Percentiles rank a stretch among this genome's conserved stretches.
phyloP scores from a whole-genome alignment of 1,140 invertebrate species.

The Drosophila nannoptera region DNA sequence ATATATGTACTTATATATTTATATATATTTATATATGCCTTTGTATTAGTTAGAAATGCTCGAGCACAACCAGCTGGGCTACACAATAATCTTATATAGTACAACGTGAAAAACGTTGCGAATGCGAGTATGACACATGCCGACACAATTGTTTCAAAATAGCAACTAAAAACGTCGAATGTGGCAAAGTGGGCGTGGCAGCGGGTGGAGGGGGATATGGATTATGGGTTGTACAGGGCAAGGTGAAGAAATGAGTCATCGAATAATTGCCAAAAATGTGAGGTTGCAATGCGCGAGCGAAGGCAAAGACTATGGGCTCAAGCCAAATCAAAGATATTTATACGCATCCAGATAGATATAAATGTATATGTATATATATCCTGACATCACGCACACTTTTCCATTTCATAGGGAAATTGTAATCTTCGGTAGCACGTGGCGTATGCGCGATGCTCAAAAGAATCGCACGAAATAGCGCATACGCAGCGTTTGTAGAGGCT shows the following conservation, averaged over 20 bases:
- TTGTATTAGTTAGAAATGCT: not conserved
- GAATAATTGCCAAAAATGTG: not conserved
- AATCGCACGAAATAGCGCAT: constrained; percentile 54
- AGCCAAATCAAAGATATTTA: too few species aligned
- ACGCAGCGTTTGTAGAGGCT: constrained; percentile 47
- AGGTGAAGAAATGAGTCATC: constrained; percentile 1
- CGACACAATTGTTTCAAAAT: constrained; percentile 40
- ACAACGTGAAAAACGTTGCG: constrained; percentile 7
- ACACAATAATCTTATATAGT: constrained; percentile 7
- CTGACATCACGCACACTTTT: not conserved
- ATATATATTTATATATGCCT: constrained; percentile 2
- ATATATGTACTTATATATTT: constrained; percentile 12
- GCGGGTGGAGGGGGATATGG: not conserved
- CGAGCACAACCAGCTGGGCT: not conserved
- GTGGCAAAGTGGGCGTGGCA: not conserved
- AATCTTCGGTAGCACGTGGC: constrained; percentile 10
- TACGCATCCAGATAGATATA: not conserved
- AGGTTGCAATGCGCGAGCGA: too few species aligned
- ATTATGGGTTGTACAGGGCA: not conserved
- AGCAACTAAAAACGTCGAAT: constrained; percentile 38
- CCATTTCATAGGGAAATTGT: not conserved
- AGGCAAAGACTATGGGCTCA: too few species aligned
- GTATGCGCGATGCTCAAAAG: constrained; percentile 36
- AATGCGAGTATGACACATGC: constrained; percentile 34
- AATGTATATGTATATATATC: not conserved